Evolutionary conservation across 2,888 invertebrate species (phyloP).

Genomic region (Spicauda simplicius): DNA sequence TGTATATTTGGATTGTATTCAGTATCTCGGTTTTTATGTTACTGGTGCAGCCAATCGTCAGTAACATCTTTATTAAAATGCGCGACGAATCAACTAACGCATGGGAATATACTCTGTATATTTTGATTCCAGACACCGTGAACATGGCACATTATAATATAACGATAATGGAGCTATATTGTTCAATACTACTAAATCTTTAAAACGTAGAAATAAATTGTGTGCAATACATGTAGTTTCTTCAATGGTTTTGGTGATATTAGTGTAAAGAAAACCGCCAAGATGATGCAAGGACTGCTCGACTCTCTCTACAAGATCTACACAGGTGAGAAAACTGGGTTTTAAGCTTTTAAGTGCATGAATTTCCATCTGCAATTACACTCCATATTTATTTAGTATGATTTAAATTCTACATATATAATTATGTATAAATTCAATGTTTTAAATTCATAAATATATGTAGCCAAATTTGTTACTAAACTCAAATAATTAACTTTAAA

Average conservation of each 20-base stretch:
- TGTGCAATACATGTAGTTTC: conserved; percentile 33
- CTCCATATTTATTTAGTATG: too few species aligned
- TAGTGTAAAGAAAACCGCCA: conserved; percentile 57
- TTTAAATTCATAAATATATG: too few species aligned
- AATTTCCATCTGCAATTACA: too few species aligned
- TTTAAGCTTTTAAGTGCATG: too few species aligned
- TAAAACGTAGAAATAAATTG: conserved; percentile 29
- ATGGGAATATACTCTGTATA: conserved; percentile 10
- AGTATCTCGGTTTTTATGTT: conserved; percentile 13
- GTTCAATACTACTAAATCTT: conserved; percentile 40
- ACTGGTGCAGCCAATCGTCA: conserved; percentile 29
- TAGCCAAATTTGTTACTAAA: too few species aligned
- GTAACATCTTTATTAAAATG: conserved; percentile 51
- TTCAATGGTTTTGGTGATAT: conserved; percentile 55
- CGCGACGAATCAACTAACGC: conserved; percentile 51
- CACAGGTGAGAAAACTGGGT: conserved; percentile 61
- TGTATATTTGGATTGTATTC: conserved; percentile 43
- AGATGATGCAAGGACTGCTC: conserved; percentile 81
- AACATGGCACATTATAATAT: conserved; percentile 61
- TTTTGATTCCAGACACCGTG: conserved; percentile 42
- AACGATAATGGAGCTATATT: conserved; percentile 57
- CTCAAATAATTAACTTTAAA: too few species aligned
- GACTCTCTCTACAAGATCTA: conserved; percentile 79
- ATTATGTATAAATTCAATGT: too few species aligned
- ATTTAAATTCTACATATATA: too few species aligned